Evolutionary conservation across 2,797 vertebrate genomes (phyloP), one percentile per base, ranked within the genome.

Genomic region (Spinibarbus caldwelli): DNA sequence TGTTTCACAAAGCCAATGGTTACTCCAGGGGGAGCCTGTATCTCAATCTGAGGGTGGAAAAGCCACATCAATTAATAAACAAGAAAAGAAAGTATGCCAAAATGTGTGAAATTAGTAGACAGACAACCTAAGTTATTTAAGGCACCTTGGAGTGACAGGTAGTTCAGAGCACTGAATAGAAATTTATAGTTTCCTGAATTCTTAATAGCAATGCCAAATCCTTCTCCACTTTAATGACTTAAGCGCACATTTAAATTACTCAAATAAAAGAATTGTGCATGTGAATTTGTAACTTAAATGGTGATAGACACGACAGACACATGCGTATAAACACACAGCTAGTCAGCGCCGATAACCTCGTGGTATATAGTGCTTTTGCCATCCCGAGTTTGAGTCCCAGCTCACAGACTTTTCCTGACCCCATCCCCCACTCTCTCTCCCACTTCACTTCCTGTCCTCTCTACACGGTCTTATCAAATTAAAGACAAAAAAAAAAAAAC

Each of bases 21-120:
- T 91, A 94, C 95, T 31, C 97, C 97, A 0, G 96, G 96, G 0
- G 97, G 97, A 0, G 96, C 93, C 91, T 98, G 97, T 8, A 98
- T 95, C 90, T 97, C 97, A 94, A 98, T 86, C 97, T 98, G 87
- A 23, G 54, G 72, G 17, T 2, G 34, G 84, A 73, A 66, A 79
- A 34, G 6, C 80, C 14, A 54, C 19, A 78, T 10, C 15, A n/a
- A 79, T 15, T 6, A 29, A 41, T 15, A 54, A 52, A 23, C 47
- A 80, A 43, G 5, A 6, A 26, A 79, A 67, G 9, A 52, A 23
- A 38, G 2, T 3, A 2, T 26, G 31, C 15, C 17, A 49, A 71
- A 71, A 38, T 12, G 2, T 72, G 14, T 29, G n/a, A 6, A 72
- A 17, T 45, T 26, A 43, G 38, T 34, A 34, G 36, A 36, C 41